phyloP scores from a whole-genome alignment of 2,888 invertebrate species.

The Gari tellinella region DNA sequence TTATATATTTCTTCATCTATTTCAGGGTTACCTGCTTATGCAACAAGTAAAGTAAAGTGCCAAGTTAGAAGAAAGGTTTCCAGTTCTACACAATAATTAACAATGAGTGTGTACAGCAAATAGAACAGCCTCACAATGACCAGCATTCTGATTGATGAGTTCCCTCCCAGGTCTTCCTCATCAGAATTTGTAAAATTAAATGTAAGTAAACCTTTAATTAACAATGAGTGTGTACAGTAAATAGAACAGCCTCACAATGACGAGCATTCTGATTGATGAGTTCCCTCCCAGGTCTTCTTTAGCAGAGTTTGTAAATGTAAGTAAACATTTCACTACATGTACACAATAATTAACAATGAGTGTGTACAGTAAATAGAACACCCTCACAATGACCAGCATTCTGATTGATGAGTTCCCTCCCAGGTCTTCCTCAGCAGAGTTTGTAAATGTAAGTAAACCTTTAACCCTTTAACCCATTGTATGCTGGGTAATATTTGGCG shows the following conservation, averaged over 20 bases:
- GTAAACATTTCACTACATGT: too few relatives aligned
- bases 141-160: slow-evolving; percentile 24
- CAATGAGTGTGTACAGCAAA: not conserved
- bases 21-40: too few relatives aligned
- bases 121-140: slow-evolving; percentile 18
- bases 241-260: slow-evolving; percentile 17
- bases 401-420: slow-evolving; percentile 38
- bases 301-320: too few relatives aligned
- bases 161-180: slow-evolving; percentile 35
- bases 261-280: slow-evolving; percentile 20
- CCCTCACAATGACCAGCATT: slow-evolving; percentile 18
- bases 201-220: not conserved
- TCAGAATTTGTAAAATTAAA: slow-evolving; percentile 33
- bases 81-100: too few relatives aligned
- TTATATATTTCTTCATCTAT: too few relatives aligned
- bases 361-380: not conserved
- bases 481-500: too few relatives aligned
- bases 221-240: not conserved
- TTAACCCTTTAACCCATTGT: too few relatives aligned
- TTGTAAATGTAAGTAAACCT: too few relatives aligned
- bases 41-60: too few relatives aligned
- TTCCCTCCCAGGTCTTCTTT: slow-evolving; percentile 38
- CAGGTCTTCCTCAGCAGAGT: slow-evolving; percentile 29
- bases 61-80: too few relatives aligned
- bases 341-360: too few relatives aligned